phyloP scores from a whole-genome alignment of 2,797 vertebrate species.

The Acomys russatus region DNA sequence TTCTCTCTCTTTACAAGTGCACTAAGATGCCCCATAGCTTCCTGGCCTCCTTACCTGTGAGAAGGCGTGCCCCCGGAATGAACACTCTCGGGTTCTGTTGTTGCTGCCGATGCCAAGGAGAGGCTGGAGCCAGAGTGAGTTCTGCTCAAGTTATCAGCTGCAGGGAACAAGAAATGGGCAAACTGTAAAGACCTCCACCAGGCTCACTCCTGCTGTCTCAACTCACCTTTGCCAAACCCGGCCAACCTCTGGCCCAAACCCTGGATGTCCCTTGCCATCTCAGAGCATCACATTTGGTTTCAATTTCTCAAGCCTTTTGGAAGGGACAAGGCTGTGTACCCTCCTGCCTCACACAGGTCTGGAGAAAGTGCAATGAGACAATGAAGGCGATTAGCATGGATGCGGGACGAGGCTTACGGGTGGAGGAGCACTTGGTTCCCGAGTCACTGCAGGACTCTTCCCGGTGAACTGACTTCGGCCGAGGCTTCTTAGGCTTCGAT shows the following conservation, averaged over 20 bases:
- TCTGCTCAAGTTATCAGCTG: constrained; percentile 95
- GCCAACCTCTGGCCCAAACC: neutral
- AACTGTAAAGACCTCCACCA: neutral
- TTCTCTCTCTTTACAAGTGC: neutral
- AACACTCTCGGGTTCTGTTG: constrained; percentile 97
- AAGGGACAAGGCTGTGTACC: neutral
- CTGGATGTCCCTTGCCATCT: neutral
- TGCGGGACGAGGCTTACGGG: constrained; percentile 89
- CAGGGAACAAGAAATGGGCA: neutral
- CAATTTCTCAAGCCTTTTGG: neutral
- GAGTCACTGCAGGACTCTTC: constrained; percentile 93
- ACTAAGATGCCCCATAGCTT: neutral
- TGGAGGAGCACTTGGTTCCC: constrained; percentile 93
- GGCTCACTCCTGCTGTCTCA: rapidly evolving
- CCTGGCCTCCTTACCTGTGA: constrained; percentile 91
- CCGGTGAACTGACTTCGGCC: constrained; percentile 94
- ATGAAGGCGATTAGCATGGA: neutral
- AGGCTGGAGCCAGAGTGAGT: constrained; percentile 97
- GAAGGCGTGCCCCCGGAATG: constrained; percentile 95
- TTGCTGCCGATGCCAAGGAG: constrained; percentile 96
- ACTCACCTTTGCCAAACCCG: neutral
- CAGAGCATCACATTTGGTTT: neutral
- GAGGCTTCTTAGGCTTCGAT: constrained; percentile 93
- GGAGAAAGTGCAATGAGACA: neutral
- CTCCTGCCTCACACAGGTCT: neutral